Base-by-base conservation (phyloP, 1,140 invertebrate genomes). In the Homalodisca vitripennis region DNA sequence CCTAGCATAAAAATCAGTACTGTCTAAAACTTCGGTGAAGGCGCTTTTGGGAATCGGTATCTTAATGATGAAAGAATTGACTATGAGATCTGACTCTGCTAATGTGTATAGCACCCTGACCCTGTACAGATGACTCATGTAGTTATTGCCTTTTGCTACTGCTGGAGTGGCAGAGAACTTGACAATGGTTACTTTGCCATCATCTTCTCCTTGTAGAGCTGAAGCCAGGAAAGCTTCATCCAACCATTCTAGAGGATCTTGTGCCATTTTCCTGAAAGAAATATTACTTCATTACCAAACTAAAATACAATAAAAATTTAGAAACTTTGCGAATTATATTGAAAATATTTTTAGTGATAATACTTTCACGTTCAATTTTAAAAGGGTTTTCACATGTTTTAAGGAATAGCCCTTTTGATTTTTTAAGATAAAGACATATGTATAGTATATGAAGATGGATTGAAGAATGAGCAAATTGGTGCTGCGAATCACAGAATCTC, bases 81-180 rank as follows among this genome's bases (percentile, higher is more conserved):
- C 68, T 67, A 29, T 29, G 3, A 3, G 12, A 0, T 74, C 27
- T 12, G 48, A 3, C 13, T 73, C 67, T 1, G 67, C 17, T 0
- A 71, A 68, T 10, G 65, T 77, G 0, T 80, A 68, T 2, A 70
- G 48, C 0, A 79, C 77, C 10, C 77, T 67, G 0, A 87, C 78
- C 3, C 77, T 77, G 0, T 84, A 71, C 70, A 87, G 85, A 0
- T 81, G 73, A 75, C 86, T 86, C 2, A 84, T 85, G 71, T 86
- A 87, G 77, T 87, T 87, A 71, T 87, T 85, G 0, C 85, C 85
- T 0, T 80, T 41, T 10, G 64, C 34, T 3, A 66, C 64, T 66
- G 64, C 64, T 47, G 64, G 34, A 3, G 1, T 46, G 1, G 30
- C 60, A 2, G 27, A 32, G 60, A 63, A 63, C n/a, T n/a, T n/a